These are phyloP conservation scores for Limnodromus scolopaceus DNA, from an alignment of 2,797 vertebrate genomes.

Conservation along the genomic window DNA sequence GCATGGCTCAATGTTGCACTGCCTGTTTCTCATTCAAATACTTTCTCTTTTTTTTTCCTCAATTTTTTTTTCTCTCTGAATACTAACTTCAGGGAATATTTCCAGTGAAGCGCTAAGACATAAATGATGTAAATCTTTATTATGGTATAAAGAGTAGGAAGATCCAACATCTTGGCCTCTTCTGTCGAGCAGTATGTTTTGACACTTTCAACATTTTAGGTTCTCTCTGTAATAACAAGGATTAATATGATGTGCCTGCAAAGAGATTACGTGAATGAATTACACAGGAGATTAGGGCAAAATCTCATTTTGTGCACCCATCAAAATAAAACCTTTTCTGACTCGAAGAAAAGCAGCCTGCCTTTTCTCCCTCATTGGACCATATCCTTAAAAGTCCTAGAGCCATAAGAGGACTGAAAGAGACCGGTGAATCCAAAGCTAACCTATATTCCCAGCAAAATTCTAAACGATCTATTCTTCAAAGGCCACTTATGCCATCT, in stretches of 20 bases:
- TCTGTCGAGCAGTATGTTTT: background rate
- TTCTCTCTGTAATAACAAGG: constrained; percentile 31
- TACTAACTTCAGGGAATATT: background rate
- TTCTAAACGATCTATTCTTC: background rate
- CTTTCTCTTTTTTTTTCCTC: background rate
- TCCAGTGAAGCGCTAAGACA: background rate
- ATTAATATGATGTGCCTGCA: constrained; percentile 51
- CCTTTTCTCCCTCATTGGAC: background rate
- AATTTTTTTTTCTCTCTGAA: too few species aligned
- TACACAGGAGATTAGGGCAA: constrained; percentile 46
- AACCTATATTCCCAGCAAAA: background rate
- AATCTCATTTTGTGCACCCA: constrained; percentile 32
- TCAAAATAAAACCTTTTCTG: constrained; percentile 48
- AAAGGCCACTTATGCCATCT: background rate
- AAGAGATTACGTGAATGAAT: constrained; percentile 57
- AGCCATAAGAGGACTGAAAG: background rate
- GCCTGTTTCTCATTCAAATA: background rate
- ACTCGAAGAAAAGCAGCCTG: background rate
- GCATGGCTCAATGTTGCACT: background rate
- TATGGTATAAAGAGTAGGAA: background rate
- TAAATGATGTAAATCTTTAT: background rate
- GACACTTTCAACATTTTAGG: background rate
- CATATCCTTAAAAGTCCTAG: background rate
- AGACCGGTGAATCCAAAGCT: background rate
- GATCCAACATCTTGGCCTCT: background rate